These are phyloP conservation scores for Malurus alboscapulatus DNA, from an alignment of 2,113 vertebrate genomes.

Conservation along the genomic window DNA sequence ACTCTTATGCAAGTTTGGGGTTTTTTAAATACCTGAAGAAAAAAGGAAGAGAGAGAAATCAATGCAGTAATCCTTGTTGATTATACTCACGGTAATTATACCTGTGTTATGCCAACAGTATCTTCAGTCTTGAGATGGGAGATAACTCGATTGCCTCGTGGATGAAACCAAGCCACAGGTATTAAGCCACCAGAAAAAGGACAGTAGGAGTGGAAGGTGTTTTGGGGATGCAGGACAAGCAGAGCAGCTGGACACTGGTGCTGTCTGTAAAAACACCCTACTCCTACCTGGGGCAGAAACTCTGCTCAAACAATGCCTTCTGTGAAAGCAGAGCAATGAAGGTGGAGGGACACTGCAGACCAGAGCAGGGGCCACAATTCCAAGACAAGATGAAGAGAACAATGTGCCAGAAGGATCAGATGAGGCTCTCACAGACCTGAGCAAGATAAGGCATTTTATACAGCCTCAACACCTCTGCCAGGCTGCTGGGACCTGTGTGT, in stretches of 20 bases:
- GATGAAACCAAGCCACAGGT: not conserved
- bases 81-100: constrained; percentile 32
- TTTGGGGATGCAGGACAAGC: not conserved
- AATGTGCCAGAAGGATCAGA: fast-evolving
- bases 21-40: constrained; percentile 39
- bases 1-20: constrained; percentile 47
- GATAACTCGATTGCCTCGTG: not conserved
- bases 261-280: not conserved
- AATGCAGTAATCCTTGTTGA: constrained; percentile 33
- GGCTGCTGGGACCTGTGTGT: not conserved
- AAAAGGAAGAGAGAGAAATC: not conserved
- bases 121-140: constrained; percentile 11
- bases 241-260: not conserved
- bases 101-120: constrained; percentile 30
- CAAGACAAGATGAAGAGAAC: not conserved
- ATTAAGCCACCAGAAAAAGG: not conserved
- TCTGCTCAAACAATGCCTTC: not conserved
- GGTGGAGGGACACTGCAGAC: not conserved
- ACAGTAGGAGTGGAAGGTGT: not conserved
- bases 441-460: not conserved
- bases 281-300: not conserved
- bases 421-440: fast-evolving
- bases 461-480: not conserved
- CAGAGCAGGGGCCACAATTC: not conserved
- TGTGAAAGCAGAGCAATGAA: not conserved